Evolutionary conservation across 2,797 vertebrate genomes (phyloP).

Genomic region (Simalia tracyae): DNA sequence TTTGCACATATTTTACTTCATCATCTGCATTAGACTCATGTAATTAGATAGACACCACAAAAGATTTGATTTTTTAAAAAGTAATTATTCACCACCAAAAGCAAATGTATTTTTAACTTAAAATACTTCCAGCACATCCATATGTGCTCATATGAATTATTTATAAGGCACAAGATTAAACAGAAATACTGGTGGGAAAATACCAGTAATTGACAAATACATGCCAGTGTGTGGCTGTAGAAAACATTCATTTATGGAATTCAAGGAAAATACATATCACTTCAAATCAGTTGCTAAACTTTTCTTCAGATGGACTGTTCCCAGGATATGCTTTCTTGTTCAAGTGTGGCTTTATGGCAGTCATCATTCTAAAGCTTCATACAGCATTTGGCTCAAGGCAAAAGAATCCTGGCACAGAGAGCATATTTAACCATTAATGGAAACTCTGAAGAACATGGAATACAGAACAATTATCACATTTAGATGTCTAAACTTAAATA

Average conservation of each 20-base stretch:
- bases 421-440: neutral
- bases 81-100: constrained; percentile 24
- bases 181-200: constrained; percentile 2
- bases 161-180: constrained; percentile 6
- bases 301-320: neutral
- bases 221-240: neutral
- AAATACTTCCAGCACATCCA: constrained; percentile 5
- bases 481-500: neutral
- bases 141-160: constrained; percentile 19
- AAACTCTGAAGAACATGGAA: neutral
- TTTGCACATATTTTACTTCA: neutral
- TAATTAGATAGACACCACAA: constrained; percentile 1
- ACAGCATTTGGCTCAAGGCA: neutral
- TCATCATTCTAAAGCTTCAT: neutral
- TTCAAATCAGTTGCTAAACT: neutral
- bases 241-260: constrained; percentile 1
- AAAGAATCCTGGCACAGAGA: neutral
- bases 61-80: constrained; percentile 3
- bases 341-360: neutral
- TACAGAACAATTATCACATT: constrained; percentile 1
- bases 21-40: neutral
- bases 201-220: neutral
- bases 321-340: neutral
- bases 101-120: neutral
- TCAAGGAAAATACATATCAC: neutral